These are phyloP conservation scores for Melinaea menophilus DNA, from an alignment of 2,888 invertebrate species.

Conservation along the genomic window DNA sequence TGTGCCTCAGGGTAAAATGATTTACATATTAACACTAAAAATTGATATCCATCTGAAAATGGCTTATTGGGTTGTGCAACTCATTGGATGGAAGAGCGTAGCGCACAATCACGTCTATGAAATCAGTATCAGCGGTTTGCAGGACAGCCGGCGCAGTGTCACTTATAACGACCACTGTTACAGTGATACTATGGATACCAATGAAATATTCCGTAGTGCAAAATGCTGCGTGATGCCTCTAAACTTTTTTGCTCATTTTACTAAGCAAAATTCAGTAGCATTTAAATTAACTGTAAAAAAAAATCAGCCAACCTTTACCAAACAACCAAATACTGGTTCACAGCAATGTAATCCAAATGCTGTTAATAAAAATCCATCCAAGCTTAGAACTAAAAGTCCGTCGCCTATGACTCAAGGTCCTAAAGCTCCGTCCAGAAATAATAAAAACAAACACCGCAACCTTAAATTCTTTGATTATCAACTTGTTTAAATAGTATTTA, in stretches of 20 bases:
- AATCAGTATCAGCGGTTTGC: slow-evolving; percentile 57
- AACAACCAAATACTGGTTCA: slow-evolving; percentile 28
- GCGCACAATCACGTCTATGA: slow-evolving; percentile 63
- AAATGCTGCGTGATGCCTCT: slow-evolving; percentile 62
- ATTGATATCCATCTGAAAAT: slow-evolving; percentile 52
- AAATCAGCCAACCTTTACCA: slow-evolving; percentile 33
- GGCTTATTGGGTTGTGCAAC: slow-evolving; percentile 63
- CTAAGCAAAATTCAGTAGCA: slow-evolving; percentile 50
- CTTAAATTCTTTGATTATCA: background rate
- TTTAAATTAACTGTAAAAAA: slow-evolving; percentile 59
- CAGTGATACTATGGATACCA: slow-evolving; percentile 57
- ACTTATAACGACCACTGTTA: slow-evolving; percentile 61
- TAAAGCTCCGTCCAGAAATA: slow-evolving; percentile 33
- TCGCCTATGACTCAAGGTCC: slow-evolving; percentile 30
- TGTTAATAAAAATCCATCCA: slow-evolving; percentile 37
- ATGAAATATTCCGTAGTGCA: slow-evolving; percentile 56
- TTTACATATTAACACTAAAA: slow-evolving; percentile 57
- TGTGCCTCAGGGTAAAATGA: slow-evolving; percentile 49
- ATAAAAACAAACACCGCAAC: slow-evolving; percentile 2
- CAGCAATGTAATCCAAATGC: slow-evolving; percentile 16
- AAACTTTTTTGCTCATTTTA: slow-evolving; percentile 49
- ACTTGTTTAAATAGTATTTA: background rate
- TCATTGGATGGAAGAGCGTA: slow-evolving; percentile 55
- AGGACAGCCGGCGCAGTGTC: slow-evolving; percentile 52
- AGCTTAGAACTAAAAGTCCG: slow-evolving; percentile 38